These are phyloP conservation scores for Oeneis ivallda DNA, from an alignment of 2,888 invertebrate genomes.

Conservation along the genomic window DNA sequence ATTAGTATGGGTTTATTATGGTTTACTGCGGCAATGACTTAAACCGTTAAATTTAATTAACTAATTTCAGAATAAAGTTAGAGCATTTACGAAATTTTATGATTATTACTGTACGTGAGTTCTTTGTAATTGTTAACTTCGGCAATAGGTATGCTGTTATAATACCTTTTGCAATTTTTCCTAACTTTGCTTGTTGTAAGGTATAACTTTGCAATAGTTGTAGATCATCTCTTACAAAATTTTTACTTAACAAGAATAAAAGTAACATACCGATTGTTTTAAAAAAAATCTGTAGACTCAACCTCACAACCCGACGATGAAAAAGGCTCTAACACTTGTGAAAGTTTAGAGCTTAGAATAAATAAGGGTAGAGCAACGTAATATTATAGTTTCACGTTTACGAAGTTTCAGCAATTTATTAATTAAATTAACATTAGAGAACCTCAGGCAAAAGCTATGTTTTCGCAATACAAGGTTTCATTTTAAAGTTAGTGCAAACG, in stretches of 20 bases:
- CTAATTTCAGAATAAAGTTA: constrained; percentile 10
- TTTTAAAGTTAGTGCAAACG: background rate
- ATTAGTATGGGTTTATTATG: background rate
- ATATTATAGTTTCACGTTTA: background rate
- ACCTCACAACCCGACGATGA: no score
- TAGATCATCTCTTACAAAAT: background rate
- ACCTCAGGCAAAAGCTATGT: background rate
- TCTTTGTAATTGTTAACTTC: constrained; percentile 16
- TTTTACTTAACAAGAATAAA: no score
- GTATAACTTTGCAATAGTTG: background rate
- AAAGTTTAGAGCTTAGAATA: no score
- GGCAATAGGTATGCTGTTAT: constrained; percentile 1
- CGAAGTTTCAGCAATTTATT: background rate
- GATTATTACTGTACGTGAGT: constrained; percentile 17
- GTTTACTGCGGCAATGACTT: constrained; percentile 3
- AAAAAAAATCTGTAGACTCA: no score
- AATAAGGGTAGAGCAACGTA: background rate
- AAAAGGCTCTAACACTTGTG: no score
- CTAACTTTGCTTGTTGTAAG: background rate
- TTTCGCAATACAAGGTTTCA: background rate
- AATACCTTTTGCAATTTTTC: background rate
- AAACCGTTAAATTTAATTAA: constrained; percentile 10
- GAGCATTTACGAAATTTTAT: constrained; percentile 15
- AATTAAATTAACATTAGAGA: constrained; percentile 7
- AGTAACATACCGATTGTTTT: background rate